A percentile compares a stretch with the other conserved stretches of the same genome.
Conservation (phyloP, 1,140 invertebrate species). For the Neodiprion pinetum region DNA sequence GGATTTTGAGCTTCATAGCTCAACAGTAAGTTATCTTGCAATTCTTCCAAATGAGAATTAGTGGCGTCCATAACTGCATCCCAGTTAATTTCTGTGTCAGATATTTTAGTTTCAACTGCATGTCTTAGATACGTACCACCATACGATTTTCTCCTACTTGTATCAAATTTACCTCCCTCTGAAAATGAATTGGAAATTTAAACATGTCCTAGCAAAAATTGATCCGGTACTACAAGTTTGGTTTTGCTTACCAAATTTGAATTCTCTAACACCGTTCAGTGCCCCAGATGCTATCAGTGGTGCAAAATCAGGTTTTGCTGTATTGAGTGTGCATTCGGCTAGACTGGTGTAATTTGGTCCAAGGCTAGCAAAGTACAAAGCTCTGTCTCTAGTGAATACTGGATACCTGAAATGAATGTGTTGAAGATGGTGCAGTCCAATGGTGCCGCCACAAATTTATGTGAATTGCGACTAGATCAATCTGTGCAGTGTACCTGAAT, state of each 20-base stretch:
- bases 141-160: conserved; percentile 49
- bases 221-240: not conserved
- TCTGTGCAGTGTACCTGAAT: conserved; percentile 48
- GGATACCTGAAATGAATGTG: conserved; percentile 48
- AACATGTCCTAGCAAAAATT: conserved; percentile 8
- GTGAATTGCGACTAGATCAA: not conserved
- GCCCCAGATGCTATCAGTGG: conserved; percentile 55
- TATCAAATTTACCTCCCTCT: conserved; percentile 54
- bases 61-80: conserved; percentile 56
- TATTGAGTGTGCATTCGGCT: conserved; percentile 60
- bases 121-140: conserved; percentile 51
- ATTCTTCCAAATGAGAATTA: conserved; percentile 58
- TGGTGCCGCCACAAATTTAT: no score
- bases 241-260: conserved; percentile 46
- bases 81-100: conserved; percentile 56
- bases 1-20: conserved; percentile 67
- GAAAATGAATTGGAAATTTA: conserved; percentile 8
- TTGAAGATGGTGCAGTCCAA: not conserved
- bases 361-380: conserved; percentile 59
- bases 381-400: conserved; percentile 60
- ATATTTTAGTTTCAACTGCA: conserved; percentile 49
- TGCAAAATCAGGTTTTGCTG: conserved; percentile 58
- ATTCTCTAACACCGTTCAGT: conserved; percentile 52
- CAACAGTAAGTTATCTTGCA: conserved; percentile 68
- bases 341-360: conserved; percentile 64